Base-by-base conservation (phyloP, 2,888 invertebrate species). In the Phasia obesa region DNA sequence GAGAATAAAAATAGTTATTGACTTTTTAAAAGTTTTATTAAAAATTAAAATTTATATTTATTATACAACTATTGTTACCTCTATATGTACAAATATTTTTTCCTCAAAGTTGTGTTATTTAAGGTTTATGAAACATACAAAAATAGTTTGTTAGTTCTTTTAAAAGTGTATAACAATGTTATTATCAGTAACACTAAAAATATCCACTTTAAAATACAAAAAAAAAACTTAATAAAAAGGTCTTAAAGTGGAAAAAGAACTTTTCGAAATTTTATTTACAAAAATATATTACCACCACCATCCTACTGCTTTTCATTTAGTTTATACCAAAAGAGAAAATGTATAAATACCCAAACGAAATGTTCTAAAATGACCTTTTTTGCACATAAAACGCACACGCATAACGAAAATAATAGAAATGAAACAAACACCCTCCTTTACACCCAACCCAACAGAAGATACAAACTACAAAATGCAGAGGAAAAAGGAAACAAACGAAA, bases 371-470 rank as follows among this genome's bases (percentile, higher is more conserved):
- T 73, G 78, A 78, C 78, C 70, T 83, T 83, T 82, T 75, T 83
- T 79, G 79, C 83, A 83, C 83, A 79, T 79, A 67, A 83, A 83
- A 83, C 75, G 75, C 71, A 79, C 79, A 83, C 75, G 83, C 83
- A 83, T 62, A 55, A 47, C 25, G 44, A n/a, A 49, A 35, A 5
- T 35, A 2, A 5, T 35, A 2, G 11, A 21, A 77, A 67, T 47
- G 57, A 49, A 65, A 70, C 64, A 59, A 70, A 76, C 76, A 77
- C 71, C 65, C 64, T 53, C 77, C 64, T 53, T 73, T 23, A n/a
- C 53, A 23, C 38, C 38, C 57, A 65, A 27, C 25, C 49, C 49
- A 38, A 17, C 51, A 35, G 44, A 19, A 44, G 47, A 47, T 35
- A 55, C 60, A 65, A 23, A 38, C 25, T 65, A 17, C 9, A 19